Evolutionary conservation across 2,888 invertebrate genomes (phyloP), one percentile per base, ranked within the genome.

Genomic region (Chironomus riparius): DNA sequence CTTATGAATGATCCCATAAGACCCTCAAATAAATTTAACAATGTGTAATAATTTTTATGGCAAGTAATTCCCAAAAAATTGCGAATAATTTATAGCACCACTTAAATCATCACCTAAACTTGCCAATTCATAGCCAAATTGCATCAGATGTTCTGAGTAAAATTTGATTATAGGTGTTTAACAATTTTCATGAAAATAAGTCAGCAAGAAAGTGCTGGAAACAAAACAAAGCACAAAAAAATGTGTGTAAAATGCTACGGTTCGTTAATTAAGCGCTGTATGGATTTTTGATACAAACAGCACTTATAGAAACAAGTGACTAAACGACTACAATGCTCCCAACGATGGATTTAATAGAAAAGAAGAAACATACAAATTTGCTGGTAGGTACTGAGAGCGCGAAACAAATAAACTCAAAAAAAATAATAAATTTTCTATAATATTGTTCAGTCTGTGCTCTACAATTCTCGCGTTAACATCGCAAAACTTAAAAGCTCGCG

Each of bases 251-350:
- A 61, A 38, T 62, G 15, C 22, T 68, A 74, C 21, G 74, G 74
- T 74, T 74, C 65, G 74, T 65, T 68, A 74, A 47, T 6, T 47
- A 21, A 74, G 68, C 74, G 7, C 72, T 73, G 18, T 38, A 68
- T 22, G 15, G 13, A 38, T 7, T 38, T n/a, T 15, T 68, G n/a
- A 38, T 22, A 28, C 28, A 38, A 38, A 65, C 21, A 24, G 7
- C 15, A 65, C n/a, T 6, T 6, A 13, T 4, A 24, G 24, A 28
- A 70, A 48, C 48, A 48, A 70, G 71, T 71, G 71, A 71, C 50
- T 71, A 56, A 24, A 18, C 18, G 56, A n/a, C 18, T 18, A 56
- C 56, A 56, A 56, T 56, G 56, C 56, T 56, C 50, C 38, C 38
- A 38, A 10, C 38, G 50, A 50, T n/a, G 18, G 18, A 56, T 56